Base-by-base conservation (phyloP, 2,888 invertebrate species). In the Drosophila imparisetae region DNA sequence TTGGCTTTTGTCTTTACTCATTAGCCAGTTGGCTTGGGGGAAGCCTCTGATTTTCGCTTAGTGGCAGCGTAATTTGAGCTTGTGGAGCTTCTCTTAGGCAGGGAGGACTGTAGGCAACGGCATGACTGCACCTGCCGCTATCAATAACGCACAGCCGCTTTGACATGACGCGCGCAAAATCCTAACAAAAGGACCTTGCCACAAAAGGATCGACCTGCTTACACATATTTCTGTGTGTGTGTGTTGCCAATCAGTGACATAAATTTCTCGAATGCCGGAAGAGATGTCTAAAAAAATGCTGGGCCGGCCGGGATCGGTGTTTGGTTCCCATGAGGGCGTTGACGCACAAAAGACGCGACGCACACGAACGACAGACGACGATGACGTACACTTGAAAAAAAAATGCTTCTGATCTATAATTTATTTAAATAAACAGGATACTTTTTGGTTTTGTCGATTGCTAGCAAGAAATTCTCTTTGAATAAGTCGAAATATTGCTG, bases 261-360 rank as follows among this genome's bases (percentile, higher is more conserved):
- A 86, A 86, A 88, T 86, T 86, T 88, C 57, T 68, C 45, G 73
- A 71, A 74, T 67, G 69, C 70, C 80, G 75, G 76, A 88, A 75
- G 76, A 78, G 81, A 78, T 78, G 81, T 65, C 62, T 36, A 55
- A 75, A 77, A 66, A 66, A 78, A 72, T 73, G 80, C 62, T 40
- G 34, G 40, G 38, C 48, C 42, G 72, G 48, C 52, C 49, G 66
- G 71, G 57, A 68, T 72, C 65, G 67, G 71, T 68, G 68, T 70
- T 76, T 62, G 81, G 82, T 87, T 89, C 87, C 89, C 87, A 89
- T 87, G 85, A 84, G 87, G 87, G 87, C 87, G 87, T 87, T 87
- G 89, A 89, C 86, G 87, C 87, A 86, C 84, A 82, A 75, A 75
- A 74, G 70, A 69, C 62, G 69, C 75, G 62, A 69, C 66, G 74